Conservation (phyloP, 2,797 vertebrate species). For the Anas georgica region DNA sequence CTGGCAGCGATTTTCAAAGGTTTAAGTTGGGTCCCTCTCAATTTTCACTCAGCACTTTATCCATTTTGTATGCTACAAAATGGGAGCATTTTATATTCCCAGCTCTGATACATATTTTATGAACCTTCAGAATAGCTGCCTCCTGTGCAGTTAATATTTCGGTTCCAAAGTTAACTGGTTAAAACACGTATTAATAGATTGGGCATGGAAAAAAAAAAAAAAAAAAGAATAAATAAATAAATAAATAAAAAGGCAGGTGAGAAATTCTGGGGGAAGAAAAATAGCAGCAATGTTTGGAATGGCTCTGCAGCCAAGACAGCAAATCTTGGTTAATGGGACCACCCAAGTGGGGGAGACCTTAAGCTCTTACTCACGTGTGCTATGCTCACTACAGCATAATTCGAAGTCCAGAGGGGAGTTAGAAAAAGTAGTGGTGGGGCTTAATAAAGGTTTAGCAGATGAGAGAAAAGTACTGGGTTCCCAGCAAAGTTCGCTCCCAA, state of each 20-base stretch:
- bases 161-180: slow-evolving; percentile 27
- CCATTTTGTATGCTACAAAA: slow-evolving; percentile 17
- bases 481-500: neutral
- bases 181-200: slow-evolving; percentile 8
- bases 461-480: neutral
- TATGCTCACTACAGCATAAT: slow-evolving; percentile 13
- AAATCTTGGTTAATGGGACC: slow-evolving; percentile 46
- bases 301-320: slow-evolving; percentile 21
- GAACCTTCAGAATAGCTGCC: slow-evolving; percentile 18
- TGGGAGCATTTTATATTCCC: slow-evolving; percentile 33
- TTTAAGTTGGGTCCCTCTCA: slow-evolving; percentile 32
- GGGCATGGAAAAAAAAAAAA: neutral
- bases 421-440: slow-evolving; percentile 5
- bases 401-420: slow-evolving; percentile 29
- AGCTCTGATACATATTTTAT: slow-evolving; percentile 32
- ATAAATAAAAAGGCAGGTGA: neutral
- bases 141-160: neutral
- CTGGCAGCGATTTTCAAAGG: slow-evolving; percentile 40
- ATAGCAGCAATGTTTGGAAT: slow-evolving; percentile 34
- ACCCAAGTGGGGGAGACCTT: slow-evolving; percentile 32
- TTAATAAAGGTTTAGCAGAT: slow-evolving; percentile 34
- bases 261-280: slow-evolving; percentile 24
- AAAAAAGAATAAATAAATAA: neutral
- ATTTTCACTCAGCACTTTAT: slow-evolving; percentile 36
- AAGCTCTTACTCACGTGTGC: slow-evolving; percentile 38